Percentiles rank a stretch among this genome's conserved stretches.
phyloP scores from a whole-genome alignment of 1,140 invertebrate species.

The Cecropterus lyciades region DNA sequence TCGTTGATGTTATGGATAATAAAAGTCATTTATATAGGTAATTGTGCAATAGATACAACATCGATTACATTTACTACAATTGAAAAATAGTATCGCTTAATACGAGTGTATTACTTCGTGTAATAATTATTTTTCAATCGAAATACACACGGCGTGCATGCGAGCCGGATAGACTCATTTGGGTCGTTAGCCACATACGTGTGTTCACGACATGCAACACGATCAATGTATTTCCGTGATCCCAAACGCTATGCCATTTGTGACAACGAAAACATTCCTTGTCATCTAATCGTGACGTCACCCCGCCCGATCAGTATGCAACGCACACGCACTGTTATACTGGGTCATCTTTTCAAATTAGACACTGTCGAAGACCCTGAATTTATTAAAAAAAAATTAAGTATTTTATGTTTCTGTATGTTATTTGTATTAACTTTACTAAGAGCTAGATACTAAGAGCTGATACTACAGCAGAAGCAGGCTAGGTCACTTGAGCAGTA shows the following conservation, averaged over 20 bases:
- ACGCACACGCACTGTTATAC: slow-evolving; percentile 1
- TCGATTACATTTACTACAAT: background rate
- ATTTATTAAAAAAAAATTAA: background rate
- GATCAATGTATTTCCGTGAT: slow-evolving; percentile 2
- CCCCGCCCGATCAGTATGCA: background rate
- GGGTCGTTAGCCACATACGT: slow-evolving; percentile 25
- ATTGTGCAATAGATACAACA: too few relatives aligned
- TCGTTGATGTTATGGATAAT: too few relatives aligned
- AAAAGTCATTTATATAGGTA: too few relatives aligned
- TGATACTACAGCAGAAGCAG: too few relatives aligned
- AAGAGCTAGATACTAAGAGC: too few relatives aligned
- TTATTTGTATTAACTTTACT: too few relatives aligned
- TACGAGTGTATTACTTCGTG: background rate
- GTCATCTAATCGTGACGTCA: slow-evolving; percentile 3
- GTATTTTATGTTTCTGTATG: too few relatives aligned
- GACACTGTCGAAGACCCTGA: background rate
- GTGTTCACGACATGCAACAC: background rate
- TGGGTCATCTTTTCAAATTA: background rate
- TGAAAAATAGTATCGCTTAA: background rate
- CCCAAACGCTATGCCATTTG: background rate
- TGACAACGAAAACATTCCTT: background rate
- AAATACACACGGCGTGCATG: background rate
- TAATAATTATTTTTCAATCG: background rate
- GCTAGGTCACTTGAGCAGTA: too few relatives aligned
- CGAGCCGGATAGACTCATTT: slow-evolving; percentile 36